phyloP scores from a whole-genome alignment of 1,140 invertebrate species.

The Rhyacophila brunnea region DNA sequence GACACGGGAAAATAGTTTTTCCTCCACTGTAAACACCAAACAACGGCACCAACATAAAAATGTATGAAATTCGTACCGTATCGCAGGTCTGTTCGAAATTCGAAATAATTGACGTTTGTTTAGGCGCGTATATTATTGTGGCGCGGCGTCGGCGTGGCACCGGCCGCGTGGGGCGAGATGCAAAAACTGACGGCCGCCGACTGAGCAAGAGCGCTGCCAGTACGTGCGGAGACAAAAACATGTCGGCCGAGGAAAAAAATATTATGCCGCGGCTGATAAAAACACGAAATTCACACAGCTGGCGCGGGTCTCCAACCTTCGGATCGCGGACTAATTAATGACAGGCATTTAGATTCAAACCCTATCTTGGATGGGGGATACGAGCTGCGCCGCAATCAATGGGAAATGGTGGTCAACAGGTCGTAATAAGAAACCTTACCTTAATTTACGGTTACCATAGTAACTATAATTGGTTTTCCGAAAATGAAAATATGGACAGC shows the following conservation, averaged over 20 bases:
- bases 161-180: constrained; percentile 23
- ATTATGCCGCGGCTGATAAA: constrained; percentile 12
- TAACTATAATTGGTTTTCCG: too few species aligned
- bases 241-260: constrained; percentile 6
- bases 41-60: too few species aligned
- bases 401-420: too few species aligned
- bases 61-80: too few species aligned
- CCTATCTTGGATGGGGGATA: too few species aligned
- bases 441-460: too few species aligned
- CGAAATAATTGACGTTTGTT: constrained; percentile 16
- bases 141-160: constrained; percentile 11
- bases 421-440: too few species aligned
- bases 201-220: neutral
- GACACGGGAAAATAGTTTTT: too few species aligned
- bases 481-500: too few species aligned
- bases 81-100: constrained; percentile 3
- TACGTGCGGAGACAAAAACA: constrained; percentile 5
- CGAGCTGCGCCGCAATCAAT: too few species aligned
- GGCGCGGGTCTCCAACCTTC: constrained; percentile 6
- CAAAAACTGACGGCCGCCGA: constrained; percentile 24
- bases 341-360: neutral
- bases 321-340: constrained; percentile 10
- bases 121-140: constrained; percentile 10
- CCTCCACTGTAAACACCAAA: too few species aligned
- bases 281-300: constrained; percentile 14